Percentiles rank a stretch among this genome's conserved stretches.
These are phyloP conservation scores for Petrophora chlorosata DNA, from an alignment of 2,888 invertebrate species.

Conservation along the genomic window DNA sequence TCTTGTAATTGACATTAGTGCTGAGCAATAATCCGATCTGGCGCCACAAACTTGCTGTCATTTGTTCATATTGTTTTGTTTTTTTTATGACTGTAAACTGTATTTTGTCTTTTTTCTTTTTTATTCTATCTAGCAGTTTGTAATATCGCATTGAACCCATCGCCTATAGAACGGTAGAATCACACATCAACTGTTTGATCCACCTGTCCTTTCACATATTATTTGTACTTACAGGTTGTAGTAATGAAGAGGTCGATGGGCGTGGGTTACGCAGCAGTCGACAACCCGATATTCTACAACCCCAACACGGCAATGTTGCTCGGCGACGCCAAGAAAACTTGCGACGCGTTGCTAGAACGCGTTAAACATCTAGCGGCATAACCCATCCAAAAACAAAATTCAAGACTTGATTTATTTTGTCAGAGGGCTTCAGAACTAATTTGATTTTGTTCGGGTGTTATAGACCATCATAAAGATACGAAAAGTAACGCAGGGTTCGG, in stretches of 20 bases:
- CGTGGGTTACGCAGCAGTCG: constrained; percentile 95
- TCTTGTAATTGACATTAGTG: too few species aligned
- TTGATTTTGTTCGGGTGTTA: neutral
- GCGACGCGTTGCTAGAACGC: constrained; percentile 90
- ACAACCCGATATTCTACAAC: constrained; percentile 96
- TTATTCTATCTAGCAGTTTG: too few species aligned
- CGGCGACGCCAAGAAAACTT: constrained; percentile 96
- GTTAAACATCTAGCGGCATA: constrained; percentile 76
- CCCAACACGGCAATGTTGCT: constrained; percentile 93
- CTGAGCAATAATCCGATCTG: too few species aligned
- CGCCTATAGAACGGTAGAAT: too few species aligned
- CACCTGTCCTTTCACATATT: neutral
- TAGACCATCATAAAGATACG: too few species aligned
- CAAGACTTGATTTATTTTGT: neutral
- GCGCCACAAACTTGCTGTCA: too few species aligned
- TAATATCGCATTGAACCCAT: too few species aligned
- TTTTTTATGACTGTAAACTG: too few species aligned
- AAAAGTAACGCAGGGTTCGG: too few species aligned
- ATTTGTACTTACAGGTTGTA: constrained; percentile 84
- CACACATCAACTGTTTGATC: too few species aligned
- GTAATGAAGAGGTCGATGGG: constrained; percentile 96
- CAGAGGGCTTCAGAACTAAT: neutral
- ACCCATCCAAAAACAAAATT: constrained; percentile 22
- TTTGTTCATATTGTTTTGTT: too few species aligned
- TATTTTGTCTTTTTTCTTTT: too few species aligned